Percentiles rank a stretch among this genome's conserved stretches.
phyloP scores from a whole-genome alignment of 2,797 vertebrate genomes.

The Gambusia yucatana region DNA sequence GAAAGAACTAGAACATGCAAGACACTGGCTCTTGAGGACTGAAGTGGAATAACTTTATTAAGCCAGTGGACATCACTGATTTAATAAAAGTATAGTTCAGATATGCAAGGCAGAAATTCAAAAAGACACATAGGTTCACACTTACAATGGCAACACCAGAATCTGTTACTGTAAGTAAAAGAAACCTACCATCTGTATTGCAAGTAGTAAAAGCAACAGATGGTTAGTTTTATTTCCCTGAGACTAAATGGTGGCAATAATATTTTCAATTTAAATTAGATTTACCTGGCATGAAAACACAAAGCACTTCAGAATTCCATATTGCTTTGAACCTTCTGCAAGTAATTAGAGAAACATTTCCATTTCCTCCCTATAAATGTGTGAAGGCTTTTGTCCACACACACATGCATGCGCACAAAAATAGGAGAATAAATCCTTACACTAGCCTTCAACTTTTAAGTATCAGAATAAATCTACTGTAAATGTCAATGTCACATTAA shows the following conservation, averaged over 20 bases:
- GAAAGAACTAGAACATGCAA: neutral
- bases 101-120: conserved; percentile 31
- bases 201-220: neutral
- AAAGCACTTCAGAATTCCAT: conserved; percentile 4
- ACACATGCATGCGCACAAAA: conserved; percentile 5
- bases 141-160: conserved; percentile 32
- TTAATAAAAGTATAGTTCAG: conserved; percentile 17
- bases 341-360: conserved; percentile 36
- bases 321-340: conserved; percentile 24
- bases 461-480: conserved; percentile 15
- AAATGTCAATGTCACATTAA: conserved; percentile 21
- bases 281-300: neutral
- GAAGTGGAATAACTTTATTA: neutral
- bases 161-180: neutral
- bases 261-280: conserved; percentile 4
- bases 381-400: conserved; percentile 4
- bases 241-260: conserved; percentile 12
- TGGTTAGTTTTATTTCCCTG: conserved; percentile 9
- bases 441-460: conserved; percentile 20
- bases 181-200: neutral
- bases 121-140: conserved; percentile 34
- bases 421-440: conserved; percentile 8
- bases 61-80: neutral
- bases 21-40: neutral
- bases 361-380: conserved; percentile 25